Evolutionary conservation across 2,888 invertebrate genomes (phyloP).

Genomic region (Agrotis ipsilon): DNA sequence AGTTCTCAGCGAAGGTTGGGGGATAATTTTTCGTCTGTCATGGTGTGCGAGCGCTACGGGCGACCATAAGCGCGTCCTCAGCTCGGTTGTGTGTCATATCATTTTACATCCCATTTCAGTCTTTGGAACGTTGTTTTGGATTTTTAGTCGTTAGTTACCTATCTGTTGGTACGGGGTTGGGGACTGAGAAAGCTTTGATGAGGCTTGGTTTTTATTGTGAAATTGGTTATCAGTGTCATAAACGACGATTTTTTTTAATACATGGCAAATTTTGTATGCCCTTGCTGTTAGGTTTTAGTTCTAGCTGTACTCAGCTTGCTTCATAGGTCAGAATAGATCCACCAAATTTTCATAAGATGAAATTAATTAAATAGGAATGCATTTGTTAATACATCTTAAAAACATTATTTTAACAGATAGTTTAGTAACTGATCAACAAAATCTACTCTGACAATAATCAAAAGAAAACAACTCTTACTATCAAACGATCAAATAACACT

Average conservation of each 20-base stretch:
- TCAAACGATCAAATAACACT: conserved; percentile 1
- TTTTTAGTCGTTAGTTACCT: conserved; percentile 57
- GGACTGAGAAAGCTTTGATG: conserved; percentile 57
- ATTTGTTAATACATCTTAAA: too few relatives aligned
- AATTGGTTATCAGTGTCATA: not conserved
- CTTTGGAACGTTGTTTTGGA: conserved; percentile 60
- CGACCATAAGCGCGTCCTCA: conserved; percentile 90
- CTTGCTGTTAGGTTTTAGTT: too few relatives aligned
- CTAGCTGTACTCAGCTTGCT: too few relatives aligned
- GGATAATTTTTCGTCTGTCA: conserved; percentile 94
- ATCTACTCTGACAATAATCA: too few relatives aligned
- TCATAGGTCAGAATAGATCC: too few relatives aligned
- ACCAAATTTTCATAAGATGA: too few relatives aligned
- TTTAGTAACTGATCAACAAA: too few relatives aligned
- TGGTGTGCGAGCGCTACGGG: conserved; percentile 89
- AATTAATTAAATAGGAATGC: too few relatives aligned
- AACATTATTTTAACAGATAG: too few relatives aligned
- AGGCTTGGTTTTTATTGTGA: conserved; percentile 43
- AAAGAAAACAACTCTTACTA: not conserved
- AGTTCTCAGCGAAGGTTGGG: conserved; percentile 96
- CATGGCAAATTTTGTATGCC: too few relatives aligned
- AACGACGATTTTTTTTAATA: too few relatives aligned
- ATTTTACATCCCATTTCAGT: conserved; percentile 74
- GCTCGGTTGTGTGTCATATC: conserved; percentile 87
- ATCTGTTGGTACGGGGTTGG: conserved; percentile 53